Evolutionary conservation across 2,888 invertebrate genomes (phyloP).

Genomic region (Lochmaea crataegi): DNA sequence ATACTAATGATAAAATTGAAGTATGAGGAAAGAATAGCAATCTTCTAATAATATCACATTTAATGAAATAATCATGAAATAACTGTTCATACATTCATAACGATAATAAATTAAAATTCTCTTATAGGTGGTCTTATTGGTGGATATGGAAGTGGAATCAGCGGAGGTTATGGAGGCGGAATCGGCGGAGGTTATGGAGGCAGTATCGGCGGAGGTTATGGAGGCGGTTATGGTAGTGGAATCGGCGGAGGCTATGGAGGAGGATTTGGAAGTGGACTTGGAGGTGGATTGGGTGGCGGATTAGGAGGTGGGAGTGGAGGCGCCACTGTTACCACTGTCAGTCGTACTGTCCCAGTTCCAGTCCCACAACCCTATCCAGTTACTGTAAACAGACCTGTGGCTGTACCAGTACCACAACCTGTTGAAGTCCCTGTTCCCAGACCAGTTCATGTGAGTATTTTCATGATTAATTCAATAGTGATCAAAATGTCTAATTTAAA

Average conservation of each 20-base stretch:
- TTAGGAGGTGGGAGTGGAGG: slow-evolving; percentile 58
- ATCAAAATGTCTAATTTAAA: neutral
- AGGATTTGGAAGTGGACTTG: slow-evolving; percentile 33
- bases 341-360: slow-evolving; percentile 59
- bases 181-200: slow-evolving; percentile 28
- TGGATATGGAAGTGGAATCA: slow-evolving; percentile 35
- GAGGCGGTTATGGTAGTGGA: slow-evolving; percentile 46
- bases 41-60: too few species aligned
- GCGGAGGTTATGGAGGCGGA: slow-evolving; percentile 37
- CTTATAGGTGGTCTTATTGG: slow-evolving; percentile 40
- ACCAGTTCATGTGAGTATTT: slow-evolving; percentile 58
- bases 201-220: slow-evolving; percentile 40
- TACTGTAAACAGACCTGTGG: slow-evolving; percentile 65
- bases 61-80: too few species aligned
- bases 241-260: slow-evolving; percentile 39
- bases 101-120: neutral
- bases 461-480: neutral
- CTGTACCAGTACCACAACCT: slow-evolving; percentile 68
- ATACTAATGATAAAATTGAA: too few species aligned
- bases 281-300: slow-evolving; percentile 40
- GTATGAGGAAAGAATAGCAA: too few species aligned
- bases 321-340: slow-evolving; percentile 60
- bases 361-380: slow-evolving; percentile 62
- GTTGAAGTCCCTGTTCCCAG: slow-evolving; percentile 68
- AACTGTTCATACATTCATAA: too few species aligned